Conservation (phyloP, 2,888 invertebrate species). For the Meganola albula region DNA sequence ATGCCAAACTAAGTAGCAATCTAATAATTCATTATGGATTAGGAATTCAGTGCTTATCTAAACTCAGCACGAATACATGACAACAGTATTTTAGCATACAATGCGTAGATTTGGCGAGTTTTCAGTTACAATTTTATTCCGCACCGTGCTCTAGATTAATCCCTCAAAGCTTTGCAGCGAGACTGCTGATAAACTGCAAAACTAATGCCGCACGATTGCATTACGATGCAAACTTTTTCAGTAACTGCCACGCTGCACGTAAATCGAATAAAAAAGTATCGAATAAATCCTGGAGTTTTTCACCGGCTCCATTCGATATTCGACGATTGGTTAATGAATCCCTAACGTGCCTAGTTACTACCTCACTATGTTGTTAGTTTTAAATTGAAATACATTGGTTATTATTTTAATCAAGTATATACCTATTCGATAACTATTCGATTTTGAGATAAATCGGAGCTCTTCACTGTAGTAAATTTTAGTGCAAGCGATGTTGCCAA, state of each 20-base stretch:
- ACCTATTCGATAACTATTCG: no score
- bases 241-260: conserved; percentile 53
- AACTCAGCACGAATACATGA: conserved; percentile 37
- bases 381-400: no score
- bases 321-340: conserved; percentile 61
- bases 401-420: no score
- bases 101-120: conserved; percentile 35
- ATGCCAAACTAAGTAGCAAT: conserved; percentile 38
- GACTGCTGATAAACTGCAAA: conserved; percentile 67
- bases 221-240: conserved; percentile 75
- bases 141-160: conserved; percentile 59
- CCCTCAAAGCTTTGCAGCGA: conserved; percentile 70
- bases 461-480: conserved; percentile 29
- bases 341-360: conserved; percentile 49
- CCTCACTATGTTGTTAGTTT: conserved; percentile 37
- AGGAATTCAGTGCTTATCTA: conserved; percentile 38
- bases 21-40: conserved; percentile 48
- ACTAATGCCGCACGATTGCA: conserved; percentile 72
- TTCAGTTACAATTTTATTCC: conserved; percentile 51
- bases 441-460: conserved; percentile 30
- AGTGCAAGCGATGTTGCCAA: conserved; percentile 43
- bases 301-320: conserved; percentile 49
- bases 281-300: conserved; percentile 60
- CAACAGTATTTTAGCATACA: conserved; percentile 30
- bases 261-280: conserved; percentile 62